Base-by-base conservation (phyloP, 2,113 vertebrate genomes). In the Columba janthina region DNA sequence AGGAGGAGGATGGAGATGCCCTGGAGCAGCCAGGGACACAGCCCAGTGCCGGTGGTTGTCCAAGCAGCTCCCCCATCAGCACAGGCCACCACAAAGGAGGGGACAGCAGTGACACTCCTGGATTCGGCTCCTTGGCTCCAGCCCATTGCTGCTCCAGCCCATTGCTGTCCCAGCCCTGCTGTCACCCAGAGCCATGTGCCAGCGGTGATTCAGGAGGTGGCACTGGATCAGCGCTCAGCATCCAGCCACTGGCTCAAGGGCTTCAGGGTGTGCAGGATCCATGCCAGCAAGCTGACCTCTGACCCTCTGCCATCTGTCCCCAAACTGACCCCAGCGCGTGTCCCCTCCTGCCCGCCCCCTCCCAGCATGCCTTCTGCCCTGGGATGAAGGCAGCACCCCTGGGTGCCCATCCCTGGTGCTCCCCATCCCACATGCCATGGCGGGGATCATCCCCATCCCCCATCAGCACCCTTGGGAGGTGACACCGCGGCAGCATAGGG, bases 191-290 rank as follows among this genome's bases (percentile, higher is more conserved):
- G 34, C 64, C 19, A 2, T 0, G 22, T 72, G n/a, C 38, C 15
- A 3, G 32, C 0, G 0, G 57, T 65, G 50, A 15, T 19, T n/a
- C 17, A 0, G 18, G 36, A 8, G 26, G 20, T 0, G 3, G 72
- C 12, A 1, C 73, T 11, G 26, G 18, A 18, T 31, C 8, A 5
- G 36, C 15, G n/a, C 15, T 1, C 31, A 28, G 50, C 40, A 19
- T 12, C 60, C 5, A 4, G 36, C 16, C 26, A 15, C 34, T 10
- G 29, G 48, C 3, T 44, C 42, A 17, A 44, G 10, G 2, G 1
- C n/a, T 6, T 13, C 2, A 13, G 4, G 24, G 31, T 53, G 20
- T 20, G 22, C 29, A 31, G 60, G 44, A 12, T 12, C 38, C 1
- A 7, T 18, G 22, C 46, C 64, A 22, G 15, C 46, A 10, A 34